Conservation (phyloP, 2,797 vertebrate genomes). For the Ptychobarbus kaznakovi region DNA sequence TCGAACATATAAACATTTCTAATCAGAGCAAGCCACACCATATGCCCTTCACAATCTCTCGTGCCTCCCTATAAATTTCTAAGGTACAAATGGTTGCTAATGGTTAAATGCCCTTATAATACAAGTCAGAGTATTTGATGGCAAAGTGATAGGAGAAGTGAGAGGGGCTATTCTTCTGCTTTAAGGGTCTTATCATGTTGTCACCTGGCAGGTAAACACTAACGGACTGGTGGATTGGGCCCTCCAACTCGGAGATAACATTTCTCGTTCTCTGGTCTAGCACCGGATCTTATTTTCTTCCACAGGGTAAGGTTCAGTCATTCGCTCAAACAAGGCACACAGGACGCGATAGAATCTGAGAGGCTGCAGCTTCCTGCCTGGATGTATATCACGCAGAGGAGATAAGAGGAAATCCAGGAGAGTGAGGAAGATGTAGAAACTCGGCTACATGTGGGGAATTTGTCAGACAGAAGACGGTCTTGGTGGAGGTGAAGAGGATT, state of each 20-base stretch:
- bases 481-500: constrained; percentile 34
- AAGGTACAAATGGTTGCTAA: constrained; percentile 27
- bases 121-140: constrained; percentile 31
- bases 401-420: constrained; percentile 50
- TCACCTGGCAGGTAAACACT: constrained; percentile 54
- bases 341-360: constrained; percentile 41
- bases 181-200: constrained; percentile 47
- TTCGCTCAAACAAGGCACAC: constrained; percentile 46
- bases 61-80: constrained; percentile 15
- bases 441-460: constrained; percentile 38
- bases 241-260: constrained; percentile 47
- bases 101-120: constrained; percentile 37
- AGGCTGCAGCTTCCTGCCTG: constrained; percentile 45
- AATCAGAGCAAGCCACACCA: background rate
- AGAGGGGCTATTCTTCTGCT: constrained; percentile 35
- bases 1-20: background rate
- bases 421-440: constrained; percentile 43
- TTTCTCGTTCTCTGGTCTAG: constrained; percentile 47
- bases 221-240: constrained; percentile 25
- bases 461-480: constrained; percentile 42
- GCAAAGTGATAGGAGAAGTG: constrained; percentile 4
- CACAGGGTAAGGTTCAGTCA: constrained; percentile 46
- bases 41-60: background rate
- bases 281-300: constrained; percentile 47
- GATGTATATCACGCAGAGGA: constrained; percentile 47